Evolutionary conservation across 2,113 vertebrate species (phyloP), one percentile per base, ranked within the genome.

Genomic region (Lanius collurio): DNA sequence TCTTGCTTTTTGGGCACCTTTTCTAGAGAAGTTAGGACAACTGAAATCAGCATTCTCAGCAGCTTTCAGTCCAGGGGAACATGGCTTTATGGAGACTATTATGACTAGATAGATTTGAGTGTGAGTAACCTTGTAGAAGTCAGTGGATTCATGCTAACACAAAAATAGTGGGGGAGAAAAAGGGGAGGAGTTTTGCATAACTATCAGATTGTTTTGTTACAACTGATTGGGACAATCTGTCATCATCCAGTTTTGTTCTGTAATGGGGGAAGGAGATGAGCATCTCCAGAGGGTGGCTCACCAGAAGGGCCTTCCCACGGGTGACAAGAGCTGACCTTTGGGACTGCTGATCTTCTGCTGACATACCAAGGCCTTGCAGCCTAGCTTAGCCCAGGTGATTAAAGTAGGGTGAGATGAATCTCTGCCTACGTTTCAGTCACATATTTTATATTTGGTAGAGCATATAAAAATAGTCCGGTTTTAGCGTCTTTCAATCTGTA

Each of bases 341-440:
- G 50, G 59, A 44, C 16, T 33, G 50, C 73, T 87, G 27, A 57
- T 86, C 57, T 80, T 20, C 65, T 3, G 5, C 64, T 81, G 69
- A 55, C 1, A 0, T 8, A 14, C 42, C 27, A 30, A 57, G 55
- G 3, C 71, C 55, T 62, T 1, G 1, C 37, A 69, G 90, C 63
- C 47, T 74, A n/a, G 44, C 46, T 37, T 37, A 44, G 33, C 63
- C 59, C 63, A 93, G 94, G 95, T 97, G 86, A 88, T 81, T 90
- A 90, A 95, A 90, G 60, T 90, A 88, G 94, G 90, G 56, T 89
- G 93, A 77, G 86, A 94, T 81, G 50, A 86, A 47, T 83, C 55
- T 80, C 86, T 81, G 77, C 75, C 93, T 86, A 60, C 2, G 0
- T 91, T 92, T 90, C 73, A 82, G 18, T 92, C 76, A 39, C 76